A percentile compares a stretch with the other conserved stretches of the same genome.
Conservation (phyloP, 2,113 vertebrate species). For the Salvelinus sp. region DNA sequence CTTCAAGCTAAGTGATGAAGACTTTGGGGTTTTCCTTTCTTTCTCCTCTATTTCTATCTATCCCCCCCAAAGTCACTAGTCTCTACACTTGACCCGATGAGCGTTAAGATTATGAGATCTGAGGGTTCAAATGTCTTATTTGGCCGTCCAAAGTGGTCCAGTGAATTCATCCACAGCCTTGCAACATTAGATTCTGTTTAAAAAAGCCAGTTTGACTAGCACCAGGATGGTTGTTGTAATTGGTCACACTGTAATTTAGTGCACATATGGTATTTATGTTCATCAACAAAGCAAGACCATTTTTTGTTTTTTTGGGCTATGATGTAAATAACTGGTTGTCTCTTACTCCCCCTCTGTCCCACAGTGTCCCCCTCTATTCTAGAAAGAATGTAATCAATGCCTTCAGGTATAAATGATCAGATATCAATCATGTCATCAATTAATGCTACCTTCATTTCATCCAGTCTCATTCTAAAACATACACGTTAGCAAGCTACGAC, state of each 20-base stretch:
- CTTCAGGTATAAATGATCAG: slow-evolving; percentile 27
- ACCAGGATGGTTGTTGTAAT: too few relatives aligned
- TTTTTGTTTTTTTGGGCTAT: background rate
- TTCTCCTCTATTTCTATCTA: background rate
- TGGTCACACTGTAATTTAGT: too few relatives aligned
- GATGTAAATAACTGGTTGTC: slow-evolving; percentile 31
- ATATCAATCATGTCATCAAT: background rate
- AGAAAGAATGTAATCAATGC: slow-evolving; percentile 45
- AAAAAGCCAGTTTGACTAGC: too few relatives aligned
- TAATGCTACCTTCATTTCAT: background rate
- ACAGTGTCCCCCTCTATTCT: slow-evolving; percentile 40
- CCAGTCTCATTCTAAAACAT: background rate
- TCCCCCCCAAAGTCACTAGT: too few relatives aligned
- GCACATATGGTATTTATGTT: too few relatives aligned
- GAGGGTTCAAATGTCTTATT: background rate
- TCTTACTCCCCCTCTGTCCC: slow-evolving; percentile 39
- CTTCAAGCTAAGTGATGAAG: background rate
- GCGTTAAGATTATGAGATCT: slow-evolving; percentile 21
- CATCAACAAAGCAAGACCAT: too few relatives aligned
- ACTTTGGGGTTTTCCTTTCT: slow-evolving; percentile 1
- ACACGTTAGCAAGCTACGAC: background rate
- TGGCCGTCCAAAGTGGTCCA: background rate
- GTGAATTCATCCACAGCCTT: too few relatives aligned
- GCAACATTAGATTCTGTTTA: too few relatives aligned
- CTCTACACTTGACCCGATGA: slow-evolving; percentile 12